Percentiles rank a stretch among this genome's conserved stretches.
phyloP scores from a whole-genome alignment of 2,888 invertebrate genomes.

The Odontomyia ornata region DNA sequence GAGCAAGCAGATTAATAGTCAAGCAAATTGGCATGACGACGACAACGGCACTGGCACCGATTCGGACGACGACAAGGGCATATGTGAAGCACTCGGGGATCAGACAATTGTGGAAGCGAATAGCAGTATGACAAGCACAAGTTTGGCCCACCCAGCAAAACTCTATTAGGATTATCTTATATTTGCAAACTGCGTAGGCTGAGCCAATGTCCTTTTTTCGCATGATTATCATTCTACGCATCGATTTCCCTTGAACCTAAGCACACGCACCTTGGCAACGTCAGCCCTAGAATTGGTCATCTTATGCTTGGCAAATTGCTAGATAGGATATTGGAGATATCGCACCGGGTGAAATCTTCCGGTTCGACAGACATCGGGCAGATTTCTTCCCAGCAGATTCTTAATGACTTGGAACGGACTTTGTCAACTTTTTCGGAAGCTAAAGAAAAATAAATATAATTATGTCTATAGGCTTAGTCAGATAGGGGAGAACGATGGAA shows the following conservation, averaged over 20 bases:
- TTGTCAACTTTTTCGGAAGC: not conserved
- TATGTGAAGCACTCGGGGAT: not conserved
- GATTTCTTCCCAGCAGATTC: not conserved
- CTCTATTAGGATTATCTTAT: slow-evolving; percentile 24
- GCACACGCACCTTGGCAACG: not conserved
- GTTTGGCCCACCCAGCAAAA: slow-evolving; percentile 8
- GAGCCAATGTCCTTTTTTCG: slow-evolving; percentile 9
- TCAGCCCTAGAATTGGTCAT: not conserved
- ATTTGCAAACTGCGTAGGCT: slow-evolving; percentile 7
- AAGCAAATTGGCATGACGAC: slow-evolving; percentile 18
- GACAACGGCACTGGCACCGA: not conserved
- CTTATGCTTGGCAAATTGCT: not conserved
- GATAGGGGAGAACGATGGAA: not conserved
- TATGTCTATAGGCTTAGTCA: not conserved
- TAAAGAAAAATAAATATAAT: not conserved
- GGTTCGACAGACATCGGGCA: not conserved
- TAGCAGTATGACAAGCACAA: not conserved
- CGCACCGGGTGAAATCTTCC: slow-evolving; percentile 15
- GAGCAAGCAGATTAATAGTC: slow-evolving; percentile 8
- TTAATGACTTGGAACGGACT: slow-evolving; percentile 32
- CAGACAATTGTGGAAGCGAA: not conserved
- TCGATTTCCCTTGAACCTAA: not conserved
- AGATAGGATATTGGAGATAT: not conserved
- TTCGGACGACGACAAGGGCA: not conserved
- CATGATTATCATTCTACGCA: not conserved